These are phyloP conservation scores for Podarcis siculus DNA, from an alignment of 2,797 vertebrate species.

Conservation along the genomic window DNA sequence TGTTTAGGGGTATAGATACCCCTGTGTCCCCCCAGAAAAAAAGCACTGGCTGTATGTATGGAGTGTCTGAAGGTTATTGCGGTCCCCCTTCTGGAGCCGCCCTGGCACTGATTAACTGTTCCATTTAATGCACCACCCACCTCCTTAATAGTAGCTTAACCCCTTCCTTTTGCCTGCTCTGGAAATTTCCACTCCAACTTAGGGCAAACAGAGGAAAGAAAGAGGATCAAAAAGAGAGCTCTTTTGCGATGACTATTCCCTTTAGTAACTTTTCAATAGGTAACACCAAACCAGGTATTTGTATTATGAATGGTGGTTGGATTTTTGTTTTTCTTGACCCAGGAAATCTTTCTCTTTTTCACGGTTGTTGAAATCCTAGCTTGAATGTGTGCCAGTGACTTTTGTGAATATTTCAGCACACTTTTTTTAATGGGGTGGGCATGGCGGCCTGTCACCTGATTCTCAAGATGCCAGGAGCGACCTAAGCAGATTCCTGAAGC, in stretches of 20 bases:
- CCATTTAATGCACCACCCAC: not conserved
- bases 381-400: constrained; percentile 48
- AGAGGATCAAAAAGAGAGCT: not conserved
- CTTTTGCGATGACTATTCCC: not conserved
- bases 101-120: not conserved
- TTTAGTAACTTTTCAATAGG: constrained; percentile 3
- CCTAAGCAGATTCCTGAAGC: constrained; percentile 62
- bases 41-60: no score
- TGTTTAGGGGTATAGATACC: no score
- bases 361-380: constrained; percentile 27
- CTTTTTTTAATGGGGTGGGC: not conserved
- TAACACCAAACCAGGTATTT: constrained; percentile 50
- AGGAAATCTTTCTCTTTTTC: constrained; percentile 58
- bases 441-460: constrained; percentile 37
- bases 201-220: not conserved
- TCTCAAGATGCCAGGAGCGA: constrained; percentile 67
- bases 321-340: constrained; percentile 45
- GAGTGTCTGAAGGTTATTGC: not conserved
- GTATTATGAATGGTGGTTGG: constrained; percentile 29
- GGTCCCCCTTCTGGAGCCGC: not conserved
- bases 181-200: constrained; percentile 23
- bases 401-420: constrained; percentile 37
- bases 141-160: not conserved
- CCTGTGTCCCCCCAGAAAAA: no score
- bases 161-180: not conserved